phyloP scores from a whole-genome alignment of 2,113 vertebrate species.

The Agelaius phoeniceus region DNA sequence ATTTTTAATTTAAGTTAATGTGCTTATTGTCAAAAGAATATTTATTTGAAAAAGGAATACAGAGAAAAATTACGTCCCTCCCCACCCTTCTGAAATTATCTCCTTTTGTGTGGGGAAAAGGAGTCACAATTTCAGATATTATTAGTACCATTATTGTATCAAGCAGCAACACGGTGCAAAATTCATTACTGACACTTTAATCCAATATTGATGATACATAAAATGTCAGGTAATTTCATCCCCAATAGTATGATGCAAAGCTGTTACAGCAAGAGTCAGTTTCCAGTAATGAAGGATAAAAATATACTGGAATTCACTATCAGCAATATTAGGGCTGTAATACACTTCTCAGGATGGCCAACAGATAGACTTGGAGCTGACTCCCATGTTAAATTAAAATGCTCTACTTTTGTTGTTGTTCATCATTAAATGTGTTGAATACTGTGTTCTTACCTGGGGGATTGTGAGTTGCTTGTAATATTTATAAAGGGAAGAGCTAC shows the following conservation, averaged over 20 bases:
- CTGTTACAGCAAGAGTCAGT: neutral
- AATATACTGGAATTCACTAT: neutral
- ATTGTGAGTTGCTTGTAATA: slow-evolving; percentile 75
- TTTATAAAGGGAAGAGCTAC: slow-evolving; percentile 77
- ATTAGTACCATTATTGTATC: neutral
- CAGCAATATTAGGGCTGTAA: neutral
- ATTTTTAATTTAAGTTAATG: neutral
- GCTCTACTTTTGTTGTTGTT: slow-evolving; percentile 64
- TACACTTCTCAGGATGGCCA: neutral
- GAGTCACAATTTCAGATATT: neutral
- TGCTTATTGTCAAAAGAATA: neutral
- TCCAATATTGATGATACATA: slow-evolving; percentile 30
- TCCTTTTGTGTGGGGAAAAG: neutral
- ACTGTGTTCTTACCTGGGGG: slow-evolving; percentile 72
- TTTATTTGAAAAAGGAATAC: neutral
- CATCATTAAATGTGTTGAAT: slow-evolving; percentile 72
- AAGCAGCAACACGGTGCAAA: neutral
- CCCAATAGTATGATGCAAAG: neutral
- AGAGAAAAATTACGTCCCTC: neutral
- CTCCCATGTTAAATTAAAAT: slow-evolving; percentile 71
- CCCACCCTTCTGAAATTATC: neutral
- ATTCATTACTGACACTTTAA: neutral
- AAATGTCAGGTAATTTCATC: slow-evolving; percentile 9
- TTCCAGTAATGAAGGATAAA: slow-evolving; percentile 41
- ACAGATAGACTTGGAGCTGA: neutral